A percentile compares a stretch with the other conserved stretches of the same genome.
Conservation (phyloP, 2,888 invertebrate species). For the Cosmopolites sordidus region DNA sequence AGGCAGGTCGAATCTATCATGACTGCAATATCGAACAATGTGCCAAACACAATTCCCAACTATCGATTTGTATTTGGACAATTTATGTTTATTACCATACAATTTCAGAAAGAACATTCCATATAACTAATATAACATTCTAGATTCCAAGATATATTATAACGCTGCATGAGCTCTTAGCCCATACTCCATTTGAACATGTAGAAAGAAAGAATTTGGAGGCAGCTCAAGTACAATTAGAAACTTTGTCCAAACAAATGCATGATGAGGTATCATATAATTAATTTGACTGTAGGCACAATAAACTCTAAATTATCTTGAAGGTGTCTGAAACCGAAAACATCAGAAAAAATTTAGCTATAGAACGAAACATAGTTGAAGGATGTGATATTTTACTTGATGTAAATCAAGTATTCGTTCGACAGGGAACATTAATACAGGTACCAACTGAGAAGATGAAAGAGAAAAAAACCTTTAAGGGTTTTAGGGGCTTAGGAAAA, state of each 20-base stretch:
- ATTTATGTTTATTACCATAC: no score
- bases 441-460: slow-evolving; percentile 60
- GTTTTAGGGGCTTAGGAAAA: slow-evolving; percentile 50
- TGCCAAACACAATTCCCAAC: no score
- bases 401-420: slow-evolving; percentile 88
- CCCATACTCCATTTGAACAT: slow-evolving; percentile 91
- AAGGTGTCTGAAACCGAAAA: slow-evolving; percentile 90
- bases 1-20: no score
- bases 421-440: slow-evolving; percentile 80
- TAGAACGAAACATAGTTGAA: slow-evolving; percentile 90
- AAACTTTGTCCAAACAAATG: slow-evolving; percentile 81
- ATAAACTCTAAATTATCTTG: slow-evolving; percentile 7
- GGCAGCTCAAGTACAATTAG: slow-evolving; percentile 81
- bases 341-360: slow-evolving; percentile 82
- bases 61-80: no score
- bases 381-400: slow-evolving; percentile 89
- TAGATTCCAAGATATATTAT: slow-evolving; percentile 90
- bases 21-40: no score
- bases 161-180: slow-evolving; percentile 82
- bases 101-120: background rate
- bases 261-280: slow-evolving; percentile 68
- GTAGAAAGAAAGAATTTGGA: slow-evolving; percentile 86
- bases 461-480: slow-evolving; percentile 56
- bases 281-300: background rate
- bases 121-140: slow-evolving; percentile 19